Percentiles rank a stretch among this genome's conserved stretches.
These are phyloP conservation scores for Caenorhabditis sp. DNA, from an alignment of 2,888 invertebrate genomes.

Conservation along the genomic window DNA sequence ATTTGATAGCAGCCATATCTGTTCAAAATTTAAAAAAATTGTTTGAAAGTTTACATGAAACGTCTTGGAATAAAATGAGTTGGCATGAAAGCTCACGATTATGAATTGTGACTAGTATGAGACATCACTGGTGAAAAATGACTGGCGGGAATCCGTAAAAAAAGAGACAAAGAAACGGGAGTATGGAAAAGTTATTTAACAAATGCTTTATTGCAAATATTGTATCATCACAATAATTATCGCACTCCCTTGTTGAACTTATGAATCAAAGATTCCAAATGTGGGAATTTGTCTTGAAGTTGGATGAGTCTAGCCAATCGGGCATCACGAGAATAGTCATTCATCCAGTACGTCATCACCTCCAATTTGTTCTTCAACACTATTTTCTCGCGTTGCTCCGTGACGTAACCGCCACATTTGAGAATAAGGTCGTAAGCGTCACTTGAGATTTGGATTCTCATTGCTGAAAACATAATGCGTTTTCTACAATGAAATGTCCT, in stretches of 20 bases:
- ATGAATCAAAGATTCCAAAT: conserved; percentile 36
- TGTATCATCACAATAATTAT: neutral
- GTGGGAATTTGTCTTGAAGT: conserved; percentile 36
- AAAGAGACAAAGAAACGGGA: neutral
- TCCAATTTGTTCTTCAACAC: conserved; percentile 52
- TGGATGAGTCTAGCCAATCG: conserved; percentile 35
- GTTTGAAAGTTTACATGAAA: no score
- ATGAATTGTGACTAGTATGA: no score
- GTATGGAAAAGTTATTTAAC: conserved; percentile 1
- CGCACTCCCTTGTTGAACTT: conserved; percentile 37
- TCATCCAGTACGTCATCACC: conserved; percentile 57
- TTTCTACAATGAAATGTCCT: neutral
- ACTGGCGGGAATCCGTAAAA: no score
- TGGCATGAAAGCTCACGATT: no score
- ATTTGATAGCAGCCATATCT: no score
- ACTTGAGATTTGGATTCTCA: conserved; percentile 63
- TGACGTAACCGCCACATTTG: conserved; percentile 60
- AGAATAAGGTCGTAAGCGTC: conserved; percentile 56
- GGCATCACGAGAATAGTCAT: conserved; percentile 43
- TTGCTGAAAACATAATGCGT: conserved; percentile 47
- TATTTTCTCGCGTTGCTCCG: conserved; percentile 57
- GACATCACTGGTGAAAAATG: no score
- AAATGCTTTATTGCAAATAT: conserved; percentile 2
- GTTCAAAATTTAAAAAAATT: no score
- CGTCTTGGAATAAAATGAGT: no score